Percentiles rank a stretch among this genome's conserved stretches.
Evolutionary conservation across 2,113 vertebrate genomes (phyloP).

Genomic region (Serinus canaria): DNA sequence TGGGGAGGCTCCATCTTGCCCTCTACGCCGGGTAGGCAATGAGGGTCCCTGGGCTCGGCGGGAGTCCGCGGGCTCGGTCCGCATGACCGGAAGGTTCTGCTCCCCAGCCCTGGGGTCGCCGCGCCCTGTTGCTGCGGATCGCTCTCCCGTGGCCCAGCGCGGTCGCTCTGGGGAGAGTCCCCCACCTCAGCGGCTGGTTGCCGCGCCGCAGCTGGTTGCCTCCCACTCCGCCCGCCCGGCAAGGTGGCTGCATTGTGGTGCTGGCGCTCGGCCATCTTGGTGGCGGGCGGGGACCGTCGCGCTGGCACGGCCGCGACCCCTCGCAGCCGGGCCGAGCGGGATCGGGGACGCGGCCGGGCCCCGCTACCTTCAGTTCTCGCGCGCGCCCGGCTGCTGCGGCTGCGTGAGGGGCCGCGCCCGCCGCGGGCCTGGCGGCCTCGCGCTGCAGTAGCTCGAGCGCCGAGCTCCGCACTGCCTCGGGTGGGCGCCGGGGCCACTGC

Average conservation of each 20-base stretch:
- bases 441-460: background rate
- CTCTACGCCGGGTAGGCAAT: background rate
- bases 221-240: background rate
- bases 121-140: background rate
- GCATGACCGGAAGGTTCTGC: background rate
- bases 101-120: background rate
- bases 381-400: no score
- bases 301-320: background rate
- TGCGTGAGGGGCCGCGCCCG: no score
- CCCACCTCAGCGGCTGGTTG: background rate
- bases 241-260: background rate
- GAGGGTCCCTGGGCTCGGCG: background rate
- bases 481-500: background rate
- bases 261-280: slow-evolving; percentile 52
- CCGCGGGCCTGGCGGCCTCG: background rate
- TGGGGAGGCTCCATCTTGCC: background rate
- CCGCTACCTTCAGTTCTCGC: no score
- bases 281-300: background rate
- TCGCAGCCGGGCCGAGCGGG: background rate
- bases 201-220: background rate
- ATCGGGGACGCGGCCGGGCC: background rate
- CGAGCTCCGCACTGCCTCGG: background rate
- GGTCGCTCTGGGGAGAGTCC: background rate
- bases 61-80: background rate
- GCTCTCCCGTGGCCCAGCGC: background rate